These are phyloP conservation scores for Drosophila rellima DNA, from an alignment of 2,888 invertebrate species.

Conservation along the genomic window DNA sequence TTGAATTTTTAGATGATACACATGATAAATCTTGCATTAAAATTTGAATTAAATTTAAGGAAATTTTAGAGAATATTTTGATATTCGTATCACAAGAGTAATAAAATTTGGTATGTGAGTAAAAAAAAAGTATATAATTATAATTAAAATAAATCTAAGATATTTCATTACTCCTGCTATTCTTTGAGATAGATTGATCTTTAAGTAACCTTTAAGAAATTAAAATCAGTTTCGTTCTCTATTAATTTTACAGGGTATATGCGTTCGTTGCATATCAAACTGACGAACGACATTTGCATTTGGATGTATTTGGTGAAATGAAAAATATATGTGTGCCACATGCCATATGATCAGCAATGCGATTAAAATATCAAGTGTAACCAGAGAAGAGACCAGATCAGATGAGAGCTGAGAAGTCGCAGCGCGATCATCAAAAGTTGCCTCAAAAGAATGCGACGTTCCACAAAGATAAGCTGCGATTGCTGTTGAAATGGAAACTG, in stretches of 20 bases:
- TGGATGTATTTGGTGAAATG: conserved; percentile 57
- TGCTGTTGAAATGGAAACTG: conserved; percentile 75
- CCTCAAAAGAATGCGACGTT: conserved; percentile 66
- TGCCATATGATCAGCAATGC: conserved; percentile 71
- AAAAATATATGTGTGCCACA: conserved; percentile 62
- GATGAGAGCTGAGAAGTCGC: background rate
- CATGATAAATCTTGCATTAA: too few relatives aligned
- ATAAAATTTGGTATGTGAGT: too few relatives aligned
- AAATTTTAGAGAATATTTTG: too few relatives aligned
- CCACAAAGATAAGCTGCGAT: conserved; percentile 71
- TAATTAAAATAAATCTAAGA: too few relatives aligned
- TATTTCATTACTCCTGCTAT: too few relatives aligned
- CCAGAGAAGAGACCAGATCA: conserved; percentile 41
- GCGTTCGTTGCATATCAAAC: background rate
- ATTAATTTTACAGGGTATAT: conserved; percentile 29
- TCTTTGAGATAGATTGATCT: background rate
- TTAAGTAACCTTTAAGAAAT: background rate
- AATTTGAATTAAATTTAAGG: too few relatives aligned
- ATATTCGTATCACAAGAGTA: too few relatives aligned
- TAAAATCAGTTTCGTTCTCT: background rate
- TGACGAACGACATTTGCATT: conserved; percentile 53
- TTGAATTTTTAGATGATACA: too few relatives aligned
- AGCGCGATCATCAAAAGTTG: conserved; percentile 34
- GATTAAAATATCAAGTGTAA: conserved; percentile 77
- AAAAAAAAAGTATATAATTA: too few relatives aligned